Evolutionary conservation across 2,888 invertebrate genomes (phyloP), one percentile per base, ranked within the genome.

Genomic region (Zeuzera pyrina): DNA sequence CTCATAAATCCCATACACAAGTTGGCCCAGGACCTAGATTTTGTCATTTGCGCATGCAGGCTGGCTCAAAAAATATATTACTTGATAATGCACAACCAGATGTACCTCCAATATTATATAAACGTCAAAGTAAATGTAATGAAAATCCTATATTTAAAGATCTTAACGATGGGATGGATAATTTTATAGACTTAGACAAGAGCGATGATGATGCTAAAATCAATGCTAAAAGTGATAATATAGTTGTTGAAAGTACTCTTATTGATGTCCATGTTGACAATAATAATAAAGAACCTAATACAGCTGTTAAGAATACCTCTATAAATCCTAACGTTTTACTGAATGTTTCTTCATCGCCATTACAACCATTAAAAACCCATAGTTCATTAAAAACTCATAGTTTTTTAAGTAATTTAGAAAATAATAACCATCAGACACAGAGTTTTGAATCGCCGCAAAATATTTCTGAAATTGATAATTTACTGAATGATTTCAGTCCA

Each of bases 51-150:
- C 85, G 91, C 21, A 85, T 92, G 50, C 92, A 92, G 52, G 89
- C 89, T 3, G 92, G 91, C 3, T 91, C 91, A 7, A 92, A 90
- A 57, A 93, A 93, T 60, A 91, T 93, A 49, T 72, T 93, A 3
- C 73, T 93, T 13, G 93, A 93, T 63, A 93, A 92, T 50, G 89
- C 90, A 16, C 90, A 91, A 46, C 88, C 89, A 26, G 86, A 86
- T 42, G 86, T 90, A 15, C 88, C 90, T 8, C 92, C 92, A 0
- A 88, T 93, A 16, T 72, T 93, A 23, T 93, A 92, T 49, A 89
- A 89, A 38, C 77, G 88, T 6, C 87, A 88, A 41, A 85, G 74
- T 41, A 84, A 78, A 43, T 78, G 76, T 37, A 78, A 73, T 39
- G 84, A 84, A 45, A 78, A 69, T 40, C 61, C 73, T 2, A 63